Evolutionary conservation across 1,140 invertebrate genomes (phyloP).

Genomic region (Eubasilissa regina): DNA sequence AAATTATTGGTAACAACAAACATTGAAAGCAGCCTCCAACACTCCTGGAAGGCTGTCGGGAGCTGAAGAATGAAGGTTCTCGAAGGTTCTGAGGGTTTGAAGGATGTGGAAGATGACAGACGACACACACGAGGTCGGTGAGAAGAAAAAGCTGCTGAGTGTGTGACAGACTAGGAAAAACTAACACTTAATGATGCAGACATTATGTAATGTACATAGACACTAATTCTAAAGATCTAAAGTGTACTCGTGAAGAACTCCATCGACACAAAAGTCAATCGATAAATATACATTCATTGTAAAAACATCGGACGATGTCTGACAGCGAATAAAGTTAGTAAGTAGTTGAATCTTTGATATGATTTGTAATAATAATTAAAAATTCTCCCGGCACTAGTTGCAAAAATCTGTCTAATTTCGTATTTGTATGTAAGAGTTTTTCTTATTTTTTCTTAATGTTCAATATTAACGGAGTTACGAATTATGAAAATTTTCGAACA

Average conservation of each 20-base stretch:
- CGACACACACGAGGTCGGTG: conserved; percentile 44
- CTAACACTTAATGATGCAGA: conserved; percentile 47
- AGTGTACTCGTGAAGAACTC: background rate
- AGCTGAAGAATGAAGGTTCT: conserved; percentile 34
- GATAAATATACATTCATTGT: too few relatives aligned
- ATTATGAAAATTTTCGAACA: background rate
- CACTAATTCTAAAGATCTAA: conserved; percentile 17
- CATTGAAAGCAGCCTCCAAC: conserved; percentile 34
- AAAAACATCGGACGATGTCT: background rate
- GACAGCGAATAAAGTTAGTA: too few relatives aligned
- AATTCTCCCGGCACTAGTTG: too few relatives aligned
- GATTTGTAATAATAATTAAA: too few relatives aligned
- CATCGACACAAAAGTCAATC: background rate
- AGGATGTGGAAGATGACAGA: conserved; percentile 5
- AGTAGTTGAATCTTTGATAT: too few relatives aligned
- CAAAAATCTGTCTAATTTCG: background rate
- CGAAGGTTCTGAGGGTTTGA: conserved; percentile 15
- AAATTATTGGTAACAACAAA: background rate
- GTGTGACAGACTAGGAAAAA: conserved; percentile 27
- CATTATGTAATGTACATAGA: background rate
- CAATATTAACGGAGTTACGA: background rate
- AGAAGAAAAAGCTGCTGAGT: conserved; percentile 54
- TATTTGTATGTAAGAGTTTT: background rate
- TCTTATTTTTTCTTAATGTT: background rate
- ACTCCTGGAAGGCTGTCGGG: conserved; percentile 15